A percentile compares a stretch with the other conserved stretches of the same genome.
These are phyloP conservation scores for Rutilus rutilus DNA, from an alignment of 2,113 vertebrate genomes.

Conservation along the genomic window DNA sequence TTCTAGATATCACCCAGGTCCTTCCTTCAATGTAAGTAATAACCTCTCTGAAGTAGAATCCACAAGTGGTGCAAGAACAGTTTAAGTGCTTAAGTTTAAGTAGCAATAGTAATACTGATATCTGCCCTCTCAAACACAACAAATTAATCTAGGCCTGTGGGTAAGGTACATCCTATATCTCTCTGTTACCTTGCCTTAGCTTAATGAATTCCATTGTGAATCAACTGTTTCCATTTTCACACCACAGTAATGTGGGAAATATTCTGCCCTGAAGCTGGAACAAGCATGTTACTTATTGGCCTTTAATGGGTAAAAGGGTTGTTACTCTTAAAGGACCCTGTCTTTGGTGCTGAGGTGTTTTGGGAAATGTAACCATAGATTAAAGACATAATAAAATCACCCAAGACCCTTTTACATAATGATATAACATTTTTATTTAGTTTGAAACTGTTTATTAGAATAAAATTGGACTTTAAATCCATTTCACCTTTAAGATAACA, in stretches of 20 bases:
- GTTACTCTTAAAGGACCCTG: not conserved
- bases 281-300: conserved; percentile 29
- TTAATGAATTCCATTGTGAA: conserved; percentile 45
- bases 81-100: not conserved
- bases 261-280: conserved; percentile 22
- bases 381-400: not conserved
- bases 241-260: conserved; percentile 52
- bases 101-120: not conserved
- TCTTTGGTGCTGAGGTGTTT: not conserved
- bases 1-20: not conserved
- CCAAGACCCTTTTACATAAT: not conserved
- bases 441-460: not conserved
- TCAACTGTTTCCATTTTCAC: conserved; percentile 50
- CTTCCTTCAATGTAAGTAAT: not conserved
- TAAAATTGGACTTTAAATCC: not conserved
- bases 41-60: not conserved
- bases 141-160: not conserved
- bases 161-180: not conserved
- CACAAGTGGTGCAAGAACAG: not conserved
- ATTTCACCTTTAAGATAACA: not conserved
- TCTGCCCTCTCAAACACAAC: not conserved
- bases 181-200: not conserved
- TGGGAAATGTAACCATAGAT: not conserved
- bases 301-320: conserved; percentile 47
- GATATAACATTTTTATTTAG: not conserved